phyloP scores from a whole-genome alignment of 2,797 vertebrate species.

The Oophaga sylvatica region DNA sequence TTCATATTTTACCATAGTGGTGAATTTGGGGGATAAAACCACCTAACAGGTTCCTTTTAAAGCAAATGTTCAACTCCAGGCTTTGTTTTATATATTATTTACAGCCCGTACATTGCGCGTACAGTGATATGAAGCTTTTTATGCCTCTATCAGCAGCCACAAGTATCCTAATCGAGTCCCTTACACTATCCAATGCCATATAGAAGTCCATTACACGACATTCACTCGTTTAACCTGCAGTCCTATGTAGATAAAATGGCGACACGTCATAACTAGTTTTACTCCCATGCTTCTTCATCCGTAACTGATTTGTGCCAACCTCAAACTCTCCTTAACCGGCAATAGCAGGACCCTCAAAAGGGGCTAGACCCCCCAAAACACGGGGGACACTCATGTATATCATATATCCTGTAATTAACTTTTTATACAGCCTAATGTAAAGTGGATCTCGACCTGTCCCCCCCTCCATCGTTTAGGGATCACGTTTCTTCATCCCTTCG shows the following conservation, averaged over 20 bases:
- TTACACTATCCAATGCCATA: too few species aligned
- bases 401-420: not conserved
- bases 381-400: not conserved
- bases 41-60: too few species aligned
- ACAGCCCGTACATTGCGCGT: too few species aligned
- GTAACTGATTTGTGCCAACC: not conserved
- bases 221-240: not conserved
- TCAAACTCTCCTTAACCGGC: not conserved
- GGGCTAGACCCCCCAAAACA: not conserved
- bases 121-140: too few species aligned
- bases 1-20: too few species aligned
- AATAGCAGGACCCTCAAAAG: not conserved
- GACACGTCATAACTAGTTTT: not conserved
- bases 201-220: too few species aligned
- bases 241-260: not conserved
- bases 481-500: not conserved
- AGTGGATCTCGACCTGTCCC: not conserved
- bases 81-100: too few species aligned
- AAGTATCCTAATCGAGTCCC: too few species aligned
- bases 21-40: too few species aligned
- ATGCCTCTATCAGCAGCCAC: too few species aligned
- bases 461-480: not conserved
- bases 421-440: not conserved
- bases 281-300: not conserved
- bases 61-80: too few species aligned